phyloP scores from a whole-genome alignment of 2,888 invertebrate species.

The Lottia scabra region DNA sequence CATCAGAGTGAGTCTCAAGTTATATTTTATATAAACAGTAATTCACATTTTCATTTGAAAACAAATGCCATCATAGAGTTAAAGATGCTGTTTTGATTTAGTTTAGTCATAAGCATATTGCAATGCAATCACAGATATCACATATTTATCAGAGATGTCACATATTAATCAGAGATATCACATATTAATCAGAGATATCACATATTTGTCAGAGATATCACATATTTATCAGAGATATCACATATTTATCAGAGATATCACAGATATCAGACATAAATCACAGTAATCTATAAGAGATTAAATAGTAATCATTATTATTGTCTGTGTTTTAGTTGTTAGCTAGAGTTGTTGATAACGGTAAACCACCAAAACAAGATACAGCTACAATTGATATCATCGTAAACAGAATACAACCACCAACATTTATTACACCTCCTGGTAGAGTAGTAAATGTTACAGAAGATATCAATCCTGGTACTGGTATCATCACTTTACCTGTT shows the following conservation, averaged over 20 bases:
- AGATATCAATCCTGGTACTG: conserved; percentile 10
- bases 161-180: too few species aligned
- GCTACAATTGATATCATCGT: conserved; percentile 42
- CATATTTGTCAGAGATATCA: too few species aligned
- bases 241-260: too few species aligned
- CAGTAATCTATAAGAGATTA: not conserved
- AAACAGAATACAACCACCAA: conserved; percentile 37
- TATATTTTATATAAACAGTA: too few species aligned
- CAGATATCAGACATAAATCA: not conserved
- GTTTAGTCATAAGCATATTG: too few species aligned
- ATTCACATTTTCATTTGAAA: too few species aligned
- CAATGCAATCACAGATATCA: too few species aligned
- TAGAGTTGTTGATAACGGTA: conserved; percentile 35
- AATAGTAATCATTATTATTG: not conserved
- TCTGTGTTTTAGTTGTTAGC: conserved; percentile 30
- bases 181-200: too few species aligned
- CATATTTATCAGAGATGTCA: too few species aligned
- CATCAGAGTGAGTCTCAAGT: not conserved
- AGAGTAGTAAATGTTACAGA: conserved; percentile 32
- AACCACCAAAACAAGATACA: conserved; percentile 37
- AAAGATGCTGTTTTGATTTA: too few species aligned
- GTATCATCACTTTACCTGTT: conserved; percentile 32
- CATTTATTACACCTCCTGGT: conserved; percentile 21
- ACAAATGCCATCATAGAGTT: too few species aligned
- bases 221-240: too few species aligned